Evolutionary conservation across 1,140 invertebrate species (phyloP).

Genomic region (Diabrotica virgifera): DNA sequence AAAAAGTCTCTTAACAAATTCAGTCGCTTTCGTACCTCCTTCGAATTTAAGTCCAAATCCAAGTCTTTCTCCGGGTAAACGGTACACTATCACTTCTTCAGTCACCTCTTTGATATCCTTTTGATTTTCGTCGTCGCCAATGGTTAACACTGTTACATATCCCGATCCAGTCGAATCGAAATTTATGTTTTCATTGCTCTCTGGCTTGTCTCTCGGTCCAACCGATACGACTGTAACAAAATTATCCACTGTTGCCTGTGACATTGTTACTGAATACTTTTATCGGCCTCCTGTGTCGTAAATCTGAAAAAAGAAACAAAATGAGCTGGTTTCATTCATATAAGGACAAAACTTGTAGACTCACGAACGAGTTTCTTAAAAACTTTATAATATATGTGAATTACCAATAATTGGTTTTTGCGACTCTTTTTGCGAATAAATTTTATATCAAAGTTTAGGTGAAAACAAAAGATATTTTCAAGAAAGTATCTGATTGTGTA

Average conservation of each 20-base stretch:
- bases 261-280: slow-evolving; percentile 21
- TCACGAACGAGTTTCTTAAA: neutral
- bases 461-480: too few species aligned
- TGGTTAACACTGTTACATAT: slow-evolving; percentile 45
- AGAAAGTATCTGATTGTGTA: too few species aligned
- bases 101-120: slow-evolving; percentile 46
- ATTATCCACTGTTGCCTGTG: slow-evolving; percentile 47
- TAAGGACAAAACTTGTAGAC: neutral
- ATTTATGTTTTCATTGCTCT: slow-evolving; percentile 38
- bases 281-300: slow-evolving; percentile 20
- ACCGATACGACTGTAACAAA: slow-evolving; percentile 70
- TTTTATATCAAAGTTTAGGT: too few species aligned
- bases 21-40: slow-evolving; percentile 74
- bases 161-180: slow-evolving; percentile 35
- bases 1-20: slow-evolving; percentile 69
- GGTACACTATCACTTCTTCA: slow-evolving; percentile 75
- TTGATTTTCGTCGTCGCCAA: slow-evolving; percentile 39
- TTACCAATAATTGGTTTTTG: too few species aligned
- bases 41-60: slow-evolving; percentile 91
- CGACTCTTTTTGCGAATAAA: too few species aligned
- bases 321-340: neutral
- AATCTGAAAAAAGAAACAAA: slow-evolving; percentile 20
- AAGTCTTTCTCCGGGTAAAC: slow-evolving; percentile 82
- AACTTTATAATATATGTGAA: neutral
- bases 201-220: slow-evolving; percentile 49